These are phyloP conservation scores for Esperia sulphurella DNA, from an alignment of 2,888 invertebrate species.

Conservation along the genomic window DNA sequence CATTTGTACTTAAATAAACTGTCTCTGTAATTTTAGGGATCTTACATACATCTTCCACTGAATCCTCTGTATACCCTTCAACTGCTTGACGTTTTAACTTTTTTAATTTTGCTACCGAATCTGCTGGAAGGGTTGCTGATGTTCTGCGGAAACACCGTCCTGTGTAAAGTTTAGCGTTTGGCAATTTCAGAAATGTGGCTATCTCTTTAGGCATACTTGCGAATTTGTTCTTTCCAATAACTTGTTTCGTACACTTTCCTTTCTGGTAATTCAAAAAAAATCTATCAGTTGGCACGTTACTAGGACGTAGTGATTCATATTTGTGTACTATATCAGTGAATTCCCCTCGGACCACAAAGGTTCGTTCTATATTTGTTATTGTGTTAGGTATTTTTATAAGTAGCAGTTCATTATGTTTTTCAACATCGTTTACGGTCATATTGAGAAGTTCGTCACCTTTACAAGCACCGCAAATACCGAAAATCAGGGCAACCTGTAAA, in stretches of 20 bases:
- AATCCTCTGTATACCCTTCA: constrained; percentile 9
- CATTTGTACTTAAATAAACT: too few species aligned
- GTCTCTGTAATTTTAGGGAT: neutral
- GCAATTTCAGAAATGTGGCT: constrained; percentile 14
- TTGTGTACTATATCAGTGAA: constrained; percentile 9
- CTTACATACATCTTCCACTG: constrained; percentile 1
- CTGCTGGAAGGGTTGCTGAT: constrained; percentile 14
- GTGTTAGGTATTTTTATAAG: constrained; percentile 5
- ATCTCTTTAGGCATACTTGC: constrained; percentile 14
- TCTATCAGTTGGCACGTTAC: constrained; percentile 3
- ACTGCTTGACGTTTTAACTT: constrained; percentile 16
- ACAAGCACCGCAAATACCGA: constrained; percentile 9
- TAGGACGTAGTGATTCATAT: constrained; percentile 9
- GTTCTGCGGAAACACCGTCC: constrained; percentile 17
- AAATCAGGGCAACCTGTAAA: constrained; percentile 2
- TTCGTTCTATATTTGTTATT: constrained; percentile 6
- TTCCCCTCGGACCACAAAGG: constrained; percentile 8
- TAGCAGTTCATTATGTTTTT: constrained; percentile 3
- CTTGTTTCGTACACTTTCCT: constrained; percentile 13
- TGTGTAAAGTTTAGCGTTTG: constrained; percentile 13
- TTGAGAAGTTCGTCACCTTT: constrained; percentile 7
- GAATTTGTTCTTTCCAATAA: constrained; percentile 10
- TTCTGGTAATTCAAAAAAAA: constrained; percentile 14
- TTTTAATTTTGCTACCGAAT: constrained; percentile 12
- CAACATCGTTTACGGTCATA: constrained; percentile 10